phyloP scores from a whole-genome alignment of 2,113 vertebrate genomes.

The Rhabdornis inornatus region DNA sequence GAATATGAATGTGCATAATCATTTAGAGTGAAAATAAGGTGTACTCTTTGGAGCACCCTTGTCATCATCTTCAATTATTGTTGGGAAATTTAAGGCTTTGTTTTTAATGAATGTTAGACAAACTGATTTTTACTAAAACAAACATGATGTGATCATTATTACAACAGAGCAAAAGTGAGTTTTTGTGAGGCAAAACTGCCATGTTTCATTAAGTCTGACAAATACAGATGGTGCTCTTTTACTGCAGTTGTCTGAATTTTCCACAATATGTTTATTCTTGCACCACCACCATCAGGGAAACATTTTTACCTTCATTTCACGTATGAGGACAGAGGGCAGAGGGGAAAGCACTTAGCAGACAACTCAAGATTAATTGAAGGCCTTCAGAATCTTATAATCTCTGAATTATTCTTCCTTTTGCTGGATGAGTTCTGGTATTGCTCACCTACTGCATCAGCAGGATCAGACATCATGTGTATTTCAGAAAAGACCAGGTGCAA shows the following conservation, averaged over 20 bases:
- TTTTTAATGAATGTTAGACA: background rate
- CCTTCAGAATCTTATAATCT: background rate
- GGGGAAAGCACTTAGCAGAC: background rate
- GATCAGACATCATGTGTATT: background rate
- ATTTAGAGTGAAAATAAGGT: background rate
- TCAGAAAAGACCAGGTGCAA: background rate
- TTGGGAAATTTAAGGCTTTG: background rate
- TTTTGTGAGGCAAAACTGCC: background rate
- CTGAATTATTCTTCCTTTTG: background rate
- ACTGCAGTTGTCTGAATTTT: background rate
- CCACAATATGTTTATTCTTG: background rate
- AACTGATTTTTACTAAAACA: background rate
- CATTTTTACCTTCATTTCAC: background rate
- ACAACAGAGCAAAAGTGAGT: background rate
- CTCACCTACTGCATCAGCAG: background rate
- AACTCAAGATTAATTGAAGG: background rate
- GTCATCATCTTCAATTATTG: background rate
- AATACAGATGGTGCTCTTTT: background rate
- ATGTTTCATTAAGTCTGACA: background rate
- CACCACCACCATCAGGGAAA: background rate
- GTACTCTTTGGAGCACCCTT: background rate
- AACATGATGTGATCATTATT: background rate
- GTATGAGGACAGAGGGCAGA: background rate
- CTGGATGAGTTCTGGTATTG: background rate
- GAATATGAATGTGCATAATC: background rate